Conservation (phyloP, 2,888 invertebrate species). For the Cataglyphis altisquamis region DNA sequence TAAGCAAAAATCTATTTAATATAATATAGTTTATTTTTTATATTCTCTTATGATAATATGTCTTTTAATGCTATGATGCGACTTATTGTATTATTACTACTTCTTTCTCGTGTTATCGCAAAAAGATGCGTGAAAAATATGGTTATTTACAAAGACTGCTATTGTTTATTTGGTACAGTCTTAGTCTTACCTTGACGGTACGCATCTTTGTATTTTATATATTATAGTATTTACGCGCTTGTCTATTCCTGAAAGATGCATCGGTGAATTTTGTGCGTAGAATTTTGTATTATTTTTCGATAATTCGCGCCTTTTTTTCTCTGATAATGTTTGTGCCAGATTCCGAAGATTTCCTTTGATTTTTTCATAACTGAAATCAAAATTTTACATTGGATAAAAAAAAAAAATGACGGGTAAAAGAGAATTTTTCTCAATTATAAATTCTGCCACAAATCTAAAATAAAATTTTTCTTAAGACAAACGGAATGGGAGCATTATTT, state of each 20-base stretch:
- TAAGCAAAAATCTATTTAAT: not conserved
- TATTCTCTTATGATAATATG: not conserved
- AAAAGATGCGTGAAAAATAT: not conserved
- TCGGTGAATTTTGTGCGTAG: not conserved
- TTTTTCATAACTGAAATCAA: slow-evolving; percentile 23
- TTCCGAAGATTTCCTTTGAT: not conserved
- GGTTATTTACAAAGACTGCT: not conserved
- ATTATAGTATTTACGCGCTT: slow-evolving; percentile 12
- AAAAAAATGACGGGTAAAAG: not conserved
- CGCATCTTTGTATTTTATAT: slow-evolving; percentile 36
- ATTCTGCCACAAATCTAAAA: not conserved
- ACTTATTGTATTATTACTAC: not conserved
- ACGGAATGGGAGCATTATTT: not conserved
- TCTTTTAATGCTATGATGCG: not conserved
- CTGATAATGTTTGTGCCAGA: not conserved
- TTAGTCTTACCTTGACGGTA: slow-evolving; percentile 39
- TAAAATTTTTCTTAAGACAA: not conserved
- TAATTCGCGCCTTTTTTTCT: not conserved
- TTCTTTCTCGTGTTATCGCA: not conserved
- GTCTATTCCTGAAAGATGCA: not conserved
- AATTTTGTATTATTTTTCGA: slow-evolving; percentile 4
- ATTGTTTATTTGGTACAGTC: not conserved
- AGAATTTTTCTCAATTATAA: not conserved
- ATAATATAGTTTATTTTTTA: not conserved
- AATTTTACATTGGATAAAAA: not conserved